Conservation (phyloP, 1,140 invertebrate genomes). For the Aphelinus certus region DNA sequence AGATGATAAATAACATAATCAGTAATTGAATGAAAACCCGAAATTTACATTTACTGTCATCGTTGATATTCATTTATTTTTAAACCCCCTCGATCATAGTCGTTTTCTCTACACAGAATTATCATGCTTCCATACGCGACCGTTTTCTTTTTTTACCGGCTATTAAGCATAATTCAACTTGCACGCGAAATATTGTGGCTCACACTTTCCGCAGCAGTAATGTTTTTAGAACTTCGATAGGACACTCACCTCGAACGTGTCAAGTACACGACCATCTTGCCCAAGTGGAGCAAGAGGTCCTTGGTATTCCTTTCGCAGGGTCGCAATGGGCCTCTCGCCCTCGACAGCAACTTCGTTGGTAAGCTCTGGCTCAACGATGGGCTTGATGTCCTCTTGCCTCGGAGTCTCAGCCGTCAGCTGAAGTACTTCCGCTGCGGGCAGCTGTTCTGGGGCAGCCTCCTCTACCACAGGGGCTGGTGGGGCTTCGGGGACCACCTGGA, state of each 20-base stretch:
- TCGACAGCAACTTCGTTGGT: slow-evolving; percentile 7
- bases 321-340: not conserved
- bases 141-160: no score
- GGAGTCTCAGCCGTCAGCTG: not conserved
- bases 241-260: slow-evolving; percentile 60
- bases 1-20: no score
- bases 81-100: no score
- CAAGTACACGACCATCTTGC: slow-evolving; percentile 40
- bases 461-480: not conserved
- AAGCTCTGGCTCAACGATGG: slow-evolving; percentile 4
- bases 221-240: no score
- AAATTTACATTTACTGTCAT: no score
- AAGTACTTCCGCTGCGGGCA: not conserved
- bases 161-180: no score
- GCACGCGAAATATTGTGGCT: no score
- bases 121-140: no score
- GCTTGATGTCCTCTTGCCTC: slow-evolving; percentile 3
- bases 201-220: no score
- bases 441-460: not conserved
- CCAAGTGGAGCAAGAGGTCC: slow-evolving; percentile 44
- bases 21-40: no score
- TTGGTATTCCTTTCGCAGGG: slow-evolving; percentile 15
- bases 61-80: no score
- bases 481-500: not conserved
- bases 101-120: no score